Base-by-base conservation (phyloP, 2,797 vertebrate species). In the Spinibarbus caldwelli region DNA sequence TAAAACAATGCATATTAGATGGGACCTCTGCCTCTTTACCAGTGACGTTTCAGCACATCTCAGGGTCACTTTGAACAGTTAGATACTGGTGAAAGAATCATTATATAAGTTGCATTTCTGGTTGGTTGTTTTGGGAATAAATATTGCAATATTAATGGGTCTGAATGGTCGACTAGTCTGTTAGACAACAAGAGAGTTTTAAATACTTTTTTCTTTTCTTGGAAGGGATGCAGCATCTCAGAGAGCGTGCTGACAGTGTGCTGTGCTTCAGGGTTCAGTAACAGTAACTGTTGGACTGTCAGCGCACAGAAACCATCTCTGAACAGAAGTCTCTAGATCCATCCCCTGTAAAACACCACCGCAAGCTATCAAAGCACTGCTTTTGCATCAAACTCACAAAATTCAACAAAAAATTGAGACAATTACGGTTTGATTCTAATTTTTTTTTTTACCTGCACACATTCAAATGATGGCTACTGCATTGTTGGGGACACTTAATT, bases 201-300 rank as follows among this genome's bases (percentile, higher is more conserved):
- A 66, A 31, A 31, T 21, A 3, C 1, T 23, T 52, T 14, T 12
- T 57, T 26, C 54, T 41, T 59, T 59, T 5, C 26, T 26, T n/a
- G 31, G 31, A 57, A 57, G 31, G 23, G 31, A 76, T 76, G 15
- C 12, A 41, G 29, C 29, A 12, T 59, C 19, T 43, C 57, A 49
- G 54, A 62, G 43, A 67, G 43, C 59, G 15, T 83, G 71, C 57
- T 76, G 59, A 52, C 17, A 67, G 59, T 54, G 23, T 76, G 78
- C 31, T 76, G 59, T 8, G n/a, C 34, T 67, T 67, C 12, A 29
- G 59, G 1, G 23, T 76, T 73, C 66, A 67, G 52, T 62, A 78
- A 29, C 82, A 67, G 72, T 26, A 67, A 67, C 59, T 76, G 59
- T 14, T 52, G 34, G 71, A 52, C 59, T 83, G 72, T 83, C 71